Evolutionary conservation across 1,140 invertebrate genomes (phyloP).

Genomic region (Telenomus remus): DNA sequence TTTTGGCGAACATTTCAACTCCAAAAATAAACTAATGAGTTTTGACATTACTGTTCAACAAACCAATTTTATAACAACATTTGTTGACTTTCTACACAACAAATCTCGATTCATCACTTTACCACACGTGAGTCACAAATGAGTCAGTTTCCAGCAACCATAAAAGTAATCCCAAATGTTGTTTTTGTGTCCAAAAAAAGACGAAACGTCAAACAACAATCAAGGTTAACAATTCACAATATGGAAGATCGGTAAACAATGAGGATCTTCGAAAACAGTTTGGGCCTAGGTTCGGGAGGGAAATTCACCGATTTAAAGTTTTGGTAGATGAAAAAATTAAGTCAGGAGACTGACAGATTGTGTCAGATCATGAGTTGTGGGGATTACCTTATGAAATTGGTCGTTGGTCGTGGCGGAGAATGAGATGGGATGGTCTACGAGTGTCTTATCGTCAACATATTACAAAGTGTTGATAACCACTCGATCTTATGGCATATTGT

Average conservation of each 20-base stretch:
- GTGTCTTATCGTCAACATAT: conserved; percentile 41
- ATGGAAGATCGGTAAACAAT: not conserved
- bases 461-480: conserved; percentile 41
- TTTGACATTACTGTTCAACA: no score
- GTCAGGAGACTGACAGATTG: no score
- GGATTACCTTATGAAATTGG: no score
- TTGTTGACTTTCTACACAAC: not conserved
- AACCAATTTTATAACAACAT: no score
- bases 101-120: not conserved
- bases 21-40: no score
- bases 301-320: no score
- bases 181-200: not conserved
- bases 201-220: no score
- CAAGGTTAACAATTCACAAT: no score
- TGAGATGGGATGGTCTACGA: conserved; percentile 2
- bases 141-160: conserved; percentile 10
- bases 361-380: no score
- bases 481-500: conserved; percentile 34
- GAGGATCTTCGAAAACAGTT: not conserved
- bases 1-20: no score
- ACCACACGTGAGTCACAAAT: conserved; percentile 10
- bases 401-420: not conserved
- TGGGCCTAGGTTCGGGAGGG: not conserved
- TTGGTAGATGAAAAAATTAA: no score
- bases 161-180: conserved; percentile 8